A percentile compares a stretch with the other conserved stretches of the same genome.
These are phyloP conservation scores for Smithornis capensis DNA, from an alignment of 2,113 vertebrate genomes.

Conservation along the genomic window DNA sequence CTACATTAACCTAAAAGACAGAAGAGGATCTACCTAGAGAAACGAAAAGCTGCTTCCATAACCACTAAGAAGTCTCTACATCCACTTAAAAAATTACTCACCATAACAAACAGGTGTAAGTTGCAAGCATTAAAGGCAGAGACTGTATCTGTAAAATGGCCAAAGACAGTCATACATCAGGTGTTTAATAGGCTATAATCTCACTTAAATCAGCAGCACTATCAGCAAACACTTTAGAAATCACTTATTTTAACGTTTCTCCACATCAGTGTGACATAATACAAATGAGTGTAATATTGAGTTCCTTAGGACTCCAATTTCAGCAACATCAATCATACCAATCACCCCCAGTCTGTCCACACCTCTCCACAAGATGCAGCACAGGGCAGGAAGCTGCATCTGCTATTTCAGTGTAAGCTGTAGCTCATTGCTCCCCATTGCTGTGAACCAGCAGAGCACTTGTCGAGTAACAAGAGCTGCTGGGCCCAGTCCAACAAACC, in stretches of 20 bases:
- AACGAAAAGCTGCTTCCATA: background rate
- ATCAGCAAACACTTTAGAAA: constrained; percentile 10
- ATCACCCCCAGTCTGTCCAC: background rate
- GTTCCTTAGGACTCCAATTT: constrained; percentile 10
- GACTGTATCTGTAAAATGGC: background rate
- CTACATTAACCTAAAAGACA: background rate
- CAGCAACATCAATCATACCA: background rate
- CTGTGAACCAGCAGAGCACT: background rate
- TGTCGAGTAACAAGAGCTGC: accelerated
- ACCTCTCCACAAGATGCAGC: background rate
- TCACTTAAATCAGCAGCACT: background rate
- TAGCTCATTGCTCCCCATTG: background rate
- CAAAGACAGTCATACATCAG: background rate
- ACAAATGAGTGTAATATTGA: constrained; percentile 12
- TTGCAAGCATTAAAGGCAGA: background rate
- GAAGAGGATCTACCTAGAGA: background rate
- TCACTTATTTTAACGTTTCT: constrained; percentile 41
- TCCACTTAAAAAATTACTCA: background rate
- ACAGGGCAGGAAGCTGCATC: background rate
- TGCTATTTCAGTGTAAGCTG: background rate
- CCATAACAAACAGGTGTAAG: background rate
- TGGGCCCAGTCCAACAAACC: background rate
- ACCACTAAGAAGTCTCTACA: background rate
- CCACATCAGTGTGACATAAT: constrained; percentile 20
- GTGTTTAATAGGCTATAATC: constrained; percentile 25